Evolutionary conservation across 53 echinoderm and acorn worm genomes (phyloP).

Genomic region (Pentamera pediparva): DNA sequence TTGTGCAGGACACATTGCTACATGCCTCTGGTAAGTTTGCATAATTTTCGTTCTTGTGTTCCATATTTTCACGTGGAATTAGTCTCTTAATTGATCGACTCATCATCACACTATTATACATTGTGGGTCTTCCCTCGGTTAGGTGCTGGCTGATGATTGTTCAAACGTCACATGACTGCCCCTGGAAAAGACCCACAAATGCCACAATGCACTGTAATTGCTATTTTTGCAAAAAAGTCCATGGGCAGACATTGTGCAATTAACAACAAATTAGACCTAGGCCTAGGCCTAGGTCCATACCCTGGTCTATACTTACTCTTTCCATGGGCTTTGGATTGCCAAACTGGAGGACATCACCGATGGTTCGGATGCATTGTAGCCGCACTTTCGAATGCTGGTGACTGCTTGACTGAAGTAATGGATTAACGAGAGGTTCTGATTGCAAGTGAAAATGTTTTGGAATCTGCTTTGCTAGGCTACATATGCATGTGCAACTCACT

Average conservation of each 20-base stretch:
- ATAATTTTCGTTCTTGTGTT: too few species aligned
- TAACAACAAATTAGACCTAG: background rate
- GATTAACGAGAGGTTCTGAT: constrained; percentile 74
- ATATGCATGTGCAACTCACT: constrained; percentile 84
- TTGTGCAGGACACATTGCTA: too few species aligned
- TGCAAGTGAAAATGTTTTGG: constrained; percentile 98
- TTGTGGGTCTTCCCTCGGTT: too few species aligned
- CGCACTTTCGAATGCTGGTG: constrained; percentile 96
- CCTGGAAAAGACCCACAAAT: too few species aligned
- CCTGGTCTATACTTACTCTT: constrained; percentile 28
- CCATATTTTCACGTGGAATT: too few species aligned
- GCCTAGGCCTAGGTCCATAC: background rate
- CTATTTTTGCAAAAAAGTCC: too few species aligned
- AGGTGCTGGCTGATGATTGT: too few species aligned
- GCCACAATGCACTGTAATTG: too few species aligned
- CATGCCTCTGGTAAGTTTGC: too few species aligned
- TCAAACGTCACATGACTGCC: too few species aligned
- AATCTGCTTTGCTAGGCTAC: constrained; percentile 72
- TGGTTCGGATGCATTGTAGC: constrained; percentile 66
- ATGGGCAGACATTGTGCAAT: background rate
- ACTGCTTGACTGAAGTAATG: constrained; percentile 72
- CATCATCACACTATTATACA: too few species aligned
- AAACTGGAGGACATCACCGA: constrained; percentile 88
- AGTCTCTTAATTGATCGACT: too few species aligned
- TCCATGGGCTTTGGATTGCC: constrained; percentile 98